Base-by-base conservation (phyloP, 2,888 invertebrate genomes). In the Drosophila diplacantha region DNA sequence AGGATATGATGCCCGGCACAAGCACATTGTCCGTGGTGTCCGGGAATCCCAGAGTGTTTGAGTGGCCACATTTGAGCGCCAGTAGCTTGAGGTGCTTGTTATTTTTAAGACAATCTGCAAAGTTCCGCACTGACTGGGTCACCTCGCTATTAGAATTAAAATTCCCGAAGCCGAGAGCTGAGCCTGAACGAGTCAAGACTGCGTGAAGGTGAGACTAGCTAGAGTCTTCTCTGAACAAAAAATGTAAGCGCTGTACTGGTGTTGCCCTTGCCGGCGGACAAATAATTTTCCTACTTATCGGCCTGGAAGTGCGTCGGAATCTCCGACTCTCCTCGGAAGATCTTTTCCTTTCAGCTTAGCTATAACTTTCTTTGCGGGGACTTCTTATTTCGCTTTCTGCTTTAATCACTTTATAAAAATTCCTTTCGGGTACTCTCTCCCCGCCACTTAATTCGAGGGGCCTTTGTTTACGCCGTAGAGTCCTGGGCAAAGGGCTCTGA, bases 331-430 rank as follows among this genome's bases (percentile, higher is more conserved):
- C 18, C 14, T 8, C 29, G 18, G 5, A 18, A 32, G 34, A 20
- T 31, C 8, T 24, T 20, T 35, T 43, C 52, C 20, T 29, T 32
- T 46, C 35, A 41, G 44, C 50, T 65, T 31, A 39, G 52, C 39
- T 3, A 8, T 5, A 60, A 58, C 58, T 41, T 60, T 59, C 9
- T 32, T 31, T 38, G 26, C 18, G 9, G 8, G 31, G 24, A 24
- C 58, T 12, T 26, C 38, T 44, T 51, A 31, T 39, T 38, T 26
- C 43, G 20, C 16, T 51, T 59, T 67, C 24, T n/a, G 51, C 50
- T 50, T 38, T 67, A 67, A 67, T 68, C 68, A 55, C 68, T 68
- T 60, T 55, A 67, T 68, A 59, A 67, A 58, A 49, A 67, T 60
- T 68, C 51, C 60, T 52, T 55, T 31, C 22, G 39, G 49, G 32